Base-by-base conservation (phyloP, 1,140 invertebrate species). In the Dendroctonus ponderosae region DNA sequence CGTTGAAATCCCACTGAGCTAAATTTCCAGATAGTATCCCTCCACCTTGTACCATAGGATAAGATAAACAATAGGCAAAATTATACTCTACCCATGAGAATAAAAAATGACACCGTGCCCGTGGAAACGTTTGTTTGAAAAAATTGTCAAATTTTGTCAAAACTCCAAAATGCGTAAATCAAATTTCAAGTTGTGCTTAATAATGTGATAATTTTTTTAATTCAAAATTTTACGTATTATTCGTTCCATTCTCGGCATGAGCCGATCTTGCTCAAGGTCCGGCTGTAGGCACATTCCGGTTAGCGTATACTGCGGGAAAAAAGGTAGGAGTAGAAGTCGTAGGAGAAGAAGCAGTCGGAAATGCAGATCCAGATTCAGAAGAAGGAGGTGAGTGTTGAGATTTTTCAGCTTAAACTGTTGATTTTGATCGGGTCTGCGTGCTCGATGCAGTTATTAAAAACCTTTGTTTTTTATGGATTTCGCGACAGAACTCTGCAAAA, bases 231-330 rank as follows among this genome's bases (percentile, higher is more conserved):
- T 26, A 26, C 26, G 26, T 26, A 26, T 26, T 26, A 26, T 26
- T 26, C 26, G 26, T 26, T 26, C 26, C 26, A 26, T 26, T 26
- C 26, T 26, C 26, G 26, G 26, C 26, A 26, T 26, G 26, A 26
- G 26, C 11, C 43, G 60, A 50, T 61, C 53, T 41, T 40, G 60
- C n/a, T n/a, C n/a, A n/a, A n/a, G n/a, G n/a, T n/a, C n/a, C n/a
- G n/a, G n/a, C 8, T 62, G 66, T 49, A 46, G 46, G 5, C 52
- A 43, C 6, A 37, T 68, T 7, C 44, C 66, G 9, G 12, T 46
- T n/a, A 59, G 57, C 50, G 40, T 41, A 11, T 68, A 68, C 40
- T 68, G 66, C 40, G 50, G 56, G 14, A 38, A 37, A 11, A 40
- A 39, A 9, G 11, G 38, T 15, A 14, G 52, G 40, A n/a, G 41